Percentiles rank a stretch among this genome's conserved stretches.
phyloP scores from a whole-genome alignment of 2,797 vertebrate species.

The Eidolon dupreanum region DNA sequence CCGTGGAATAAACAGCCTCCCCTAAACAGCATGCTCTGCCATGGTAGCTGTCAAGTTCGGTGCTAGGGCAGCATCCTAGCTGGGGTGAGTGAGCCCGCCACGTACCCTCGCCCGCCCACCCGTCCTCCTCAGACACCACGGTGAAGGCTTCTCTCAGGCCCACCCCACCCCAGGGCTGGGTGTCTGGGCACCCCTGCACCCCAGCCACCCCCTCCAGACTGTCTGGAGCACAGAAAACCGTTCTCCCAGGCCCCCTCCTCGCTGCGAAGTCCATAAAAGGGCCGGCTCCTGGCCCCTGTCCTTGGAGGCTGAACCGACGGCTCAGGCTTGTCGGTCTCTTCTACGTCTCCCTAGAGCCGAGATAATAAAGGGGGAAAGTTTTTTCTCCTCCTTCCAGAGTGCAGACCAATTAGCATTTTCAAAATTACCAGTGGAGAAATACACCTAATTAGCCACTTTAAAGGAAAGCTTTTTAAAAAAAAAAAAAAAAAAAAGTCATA shows the following conservation, averaged over 20 bases:
- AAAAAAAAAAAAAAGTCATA: conserved; percentile 71
- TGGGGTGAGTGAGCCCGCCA: not conserved
- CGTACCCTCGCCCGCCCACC: too few relatives aligned
- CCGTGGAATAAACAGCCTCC: not conserved
- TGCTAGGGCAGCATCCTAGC: not conserved
- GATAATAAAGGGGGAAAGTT: conserved; percentile 79
- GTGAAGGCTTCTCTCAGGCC: not conserved
- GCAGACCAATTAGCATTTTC: conserved; percentile 86
- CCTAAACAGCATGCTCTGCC: not conserved
- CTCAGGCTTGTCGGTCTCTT: not conserved
- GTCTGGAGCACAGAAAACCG: not conserved
- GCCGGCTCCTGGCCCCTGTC: not conserved
- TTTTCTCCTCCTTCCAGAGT: conserved; percentile 76
- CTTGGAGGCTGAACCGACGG: not conserved
- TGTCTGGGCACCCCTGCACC: not conserved
- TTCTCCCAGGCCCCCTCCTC: rapidly evolving
- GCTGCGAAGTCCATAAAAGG: not conserved
- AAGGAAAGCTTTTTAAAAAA: conserved; percentile 61
- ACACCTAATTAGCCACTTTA: conserved; percentile 85
- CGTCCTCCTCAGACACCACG: not conserved
- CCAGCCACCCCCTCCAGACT: not conserved
- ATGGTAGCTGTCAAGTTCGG: not conserved
- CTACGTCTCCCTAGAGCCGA: conserved; percentile 3
- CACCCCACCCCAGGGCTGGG: too few relatives aligned
- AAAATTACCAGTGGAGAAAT: conserved; percentile 86